Evolutionary conservation across 2,888 invertebrate species (phyloP), one percentile per base, ranked within the genome.

Genomic region (Hyposoter dolosus): DNA sequence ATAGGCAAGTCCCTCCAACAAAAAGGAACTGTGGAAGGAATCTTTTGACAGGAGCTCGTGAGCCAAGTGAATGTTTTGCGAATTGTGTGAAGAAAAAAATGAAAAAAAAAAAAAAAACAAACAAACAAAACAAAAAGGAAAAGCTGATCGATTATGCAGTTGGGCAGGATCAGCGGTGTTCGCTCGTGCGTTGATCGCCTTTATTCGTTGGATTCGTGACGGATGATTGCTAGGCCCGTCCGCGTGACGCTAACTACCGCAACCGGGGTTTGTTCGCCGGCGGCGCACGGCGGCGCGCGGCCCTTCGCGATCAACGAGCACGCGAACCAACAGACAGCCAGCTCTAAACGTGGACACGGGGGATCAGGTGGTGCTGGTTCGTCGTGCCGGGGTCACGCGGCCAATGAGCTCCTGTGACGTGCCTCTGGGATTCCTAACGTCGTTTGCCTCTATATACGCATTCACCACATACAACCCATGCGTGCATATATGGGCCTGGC

Each of bases 191-290:
- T 65, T 40, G 53, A 78, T 68, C 68, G 50, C 56, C 53, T 68
- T 43, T 68, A 53, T 77, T 68, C 68, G 68, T 68, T 63, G 80
- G 71, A 82, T 82, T 84, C 87, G 80, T 79, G 78, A 78, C 77
- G 87, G 76, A 88, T 87, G 86, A 87, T 88, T 87, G 83, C 75
- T 86, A 76, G 84, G 86, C 79, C 83, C 86, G 83, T 85, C 92
- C 91, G 92, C 93, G 93, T 93, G 93, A 93, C 93, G 92, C 90
- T 93, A 93, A 93, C 93, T 93, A 93, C 93, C 79, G 92, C 93
- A 93, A 93, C 93, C 79, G 92, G 93, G 91, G 90, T 92, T 60
- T 91, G 91, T 85, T 87, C 56, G 56, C 56, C 81, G 81, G 72
- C 76, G 76, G 66, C 82, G 72, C 60, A 78, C 82, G 68, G 56